Percentiles rank a stretch among this genome's conserved stretches.
phyloP scores from a whole-genome alignment of 2,888 invertebrate genomes.

The Aporophyla nigra region DNA sequence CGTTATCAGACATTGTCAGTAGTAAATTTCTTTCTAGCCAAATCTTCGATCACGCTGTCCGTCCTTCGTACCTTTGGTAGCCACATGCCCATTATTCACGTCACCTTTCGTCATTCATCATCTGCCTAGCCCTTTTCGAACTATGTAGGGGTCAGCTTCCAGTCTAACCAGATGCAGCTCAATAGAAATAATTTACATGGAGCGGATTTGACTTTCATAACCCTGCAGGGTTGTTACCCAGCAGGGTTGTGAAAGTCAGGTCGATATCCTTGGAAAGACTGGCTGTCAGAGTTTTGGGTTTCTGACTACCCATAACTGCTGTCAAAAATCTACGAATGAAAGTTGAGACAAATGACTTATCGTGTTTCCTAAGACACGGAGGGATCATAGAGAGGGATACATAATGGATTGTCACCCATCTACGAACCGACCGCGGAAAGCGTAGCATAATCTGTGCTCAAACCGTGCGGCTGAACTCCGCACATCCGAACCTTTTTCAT shows the following conservation, averaged over 20 bases:
- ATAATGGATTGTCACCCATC: neutral
- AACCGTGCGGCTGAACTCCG: neutral
- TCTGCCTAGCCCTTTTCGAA: neutral
- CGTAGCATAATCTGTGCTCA: neutral
- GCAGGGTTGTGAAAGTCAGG: too few relatives aligned
- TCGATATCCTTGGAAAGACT: neutral
- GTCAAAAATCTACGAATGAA: neutral
- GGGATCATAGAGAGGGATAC: too few relatives aligned
- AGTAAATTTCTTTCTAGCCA: neutral
- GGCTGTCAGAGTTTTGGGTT: neutral
- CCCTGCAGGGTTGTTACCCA: neutral
- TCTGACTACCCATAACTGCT: neutral
- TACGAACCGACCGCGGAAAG: neutral
- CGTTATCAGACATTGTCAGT: neutral
- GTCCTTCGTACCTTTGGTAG: neutral
- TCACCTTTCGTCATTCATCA: neutral
- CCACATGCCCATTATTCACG: neutral
- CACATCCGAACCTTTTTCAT: neutral
- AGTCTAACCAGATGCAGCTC: neutral
- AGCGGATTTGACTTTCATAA: neutral
- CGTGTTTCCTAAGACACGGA: neutral
- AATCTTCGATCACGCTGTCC: neutral
- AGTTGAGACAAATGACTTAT: neutral
- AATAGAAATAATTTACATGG: too few relatives aligned
- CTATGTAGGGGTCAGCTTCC: neutral